Percentiles rank a stretch among this genome's conserved stretches.
Evolutionary conservation across 2,113 vertebrate genomes (phyloP).

Genomic region (Tylochromis polylepis): DNA sequence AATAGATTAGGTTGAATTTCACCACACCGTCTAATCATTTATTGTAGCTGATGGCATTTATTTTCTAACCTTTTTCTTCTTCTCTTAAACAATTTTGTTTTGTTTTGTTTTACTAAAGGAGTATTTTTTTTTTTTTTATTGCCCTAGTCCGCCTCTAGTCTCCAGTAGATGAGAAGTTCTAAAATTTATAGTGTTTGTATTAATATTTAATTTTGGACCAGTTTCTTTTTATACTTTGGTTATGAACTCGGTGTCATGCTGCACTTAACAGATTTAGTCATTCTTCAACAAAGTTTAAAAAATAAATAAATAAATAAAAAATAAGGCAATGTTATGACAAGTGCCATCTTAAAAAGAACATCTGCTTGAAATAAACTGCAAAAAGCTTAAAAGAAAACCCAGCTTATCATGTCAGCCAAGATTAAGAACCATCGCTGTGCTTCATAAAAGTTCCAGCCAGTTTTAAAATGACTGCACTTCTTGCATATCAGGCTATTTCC

Average conservation of each 20-base stretch:
- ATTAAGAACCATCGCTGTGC: background rate
- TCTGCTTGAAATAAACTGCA: background rate
- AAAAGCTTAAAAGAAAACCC: background rate
- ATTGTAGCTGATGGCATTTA: background rate
- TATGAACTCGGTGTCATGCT: background rate
- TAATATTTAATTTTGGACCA: background rate
- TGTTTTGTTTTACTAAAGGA: background rate
- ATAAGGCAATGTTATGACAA: background rate
- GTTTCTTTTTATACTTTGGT: background rate
- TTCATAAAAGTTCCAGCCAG: background rate
- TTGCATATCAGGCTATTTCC: background rate
- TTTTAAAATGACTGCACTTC: background rate
- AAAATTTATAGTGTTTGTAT: background rate
- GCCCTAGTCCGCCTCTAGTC: background rate
- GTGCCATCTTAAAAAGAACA: background rate
- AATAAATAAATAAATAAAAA: background rate
- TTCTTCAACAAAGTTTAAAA: background rate
- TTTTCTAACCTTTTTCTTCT: background rate
- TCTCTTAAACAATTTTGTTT: background rate
- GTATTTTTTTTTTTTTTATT: background rate
- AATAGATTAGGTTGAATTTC: slow-evolving; percentile 24
- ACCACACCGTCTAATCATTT: background rate
- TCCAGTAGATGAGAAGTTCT: background rate
- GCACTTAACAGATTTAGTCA: background rate
- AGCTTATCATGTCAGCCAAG: background rate